A percentile compares a stretch with the other conserved stretches of the same genome.
phyloP scores from a whole-genome alignment of 92 coral and sea anemone species.

The Parazoanthus swiftii region DNA sequence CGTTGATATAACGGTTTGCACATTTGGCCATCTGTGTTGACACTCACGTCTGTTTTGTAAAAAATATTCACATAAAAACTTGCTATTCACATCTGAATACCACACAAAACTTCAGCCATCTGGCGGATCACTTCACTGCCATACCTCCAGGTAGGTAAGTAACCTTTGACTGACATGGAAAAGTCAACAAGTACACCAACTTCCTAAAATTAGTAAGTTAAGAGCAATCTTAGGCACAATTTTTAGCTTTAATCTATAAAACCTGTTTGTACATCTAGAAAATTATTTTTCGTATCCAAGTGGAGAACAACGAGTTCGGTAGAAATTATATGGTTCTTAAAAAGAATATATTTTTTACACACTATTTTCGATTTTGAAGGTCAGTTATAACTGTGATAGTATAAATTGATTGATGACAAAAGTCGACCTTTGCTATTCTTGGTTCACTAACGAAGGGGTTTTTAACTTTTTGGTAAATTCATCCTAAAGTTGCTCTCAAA shows the following conservation, averaged over 20 bases:
- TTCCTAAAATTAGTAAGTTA: not conserved
- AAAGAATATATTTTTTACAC: not conserved
- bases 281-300: no score
- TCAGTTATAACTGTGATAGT: not conserved
- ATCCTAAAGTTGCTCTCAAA: not conserved
- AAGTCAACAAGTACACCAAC: not conserved
- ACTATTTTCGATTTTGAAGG: no score
- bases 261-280: no score
- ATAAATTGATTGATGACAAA: not conserved
- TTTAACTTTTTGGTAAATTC: not conserved
- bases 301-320: not conserved
- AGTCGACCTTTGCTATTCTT: not conserved
- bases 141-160: not conserved
- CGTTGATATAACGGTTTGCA: not conserved
- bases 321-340: not conserved
- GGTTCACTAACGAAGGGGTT: not conserved
- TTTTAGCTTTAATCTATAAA: not conserved
- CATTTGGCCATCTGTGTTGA: not conserved
- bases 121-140: not conserved
- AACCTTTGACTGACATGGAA: not conserved
- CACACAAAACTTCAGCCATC: not conserved
- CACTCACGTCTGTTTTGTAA: not conserved
- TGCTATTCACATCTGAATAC: not conserved
- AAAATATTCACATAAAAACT: not conserved
- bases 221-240: not conserved